These are phyloP conservation scores for Quadroppia sp. DNA, from an alignment of 2,888 invertebrate species.

Conservation along the genomic window DNA sequence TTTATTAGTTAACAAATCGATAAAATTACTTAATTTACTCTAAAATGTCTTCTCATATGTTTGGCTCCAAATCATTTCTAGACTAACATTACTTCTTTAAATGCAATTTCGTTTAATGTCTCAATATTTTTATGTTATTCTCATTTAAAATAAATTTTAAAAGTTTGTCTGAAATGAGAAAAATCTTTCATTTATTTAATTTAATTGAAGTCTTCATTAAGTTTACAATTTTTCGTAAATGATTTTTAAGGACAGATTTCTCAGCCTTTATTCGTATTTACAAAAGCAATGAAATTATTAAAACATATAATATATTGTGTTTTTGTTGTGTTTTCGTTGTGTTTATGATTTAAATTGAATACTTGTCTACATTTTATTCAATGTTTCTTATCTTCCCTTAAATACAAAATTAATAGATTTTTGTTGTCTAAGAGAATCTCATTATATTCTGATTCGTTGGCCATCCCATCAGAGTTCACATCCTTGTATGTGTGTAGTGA, in stretches of 20 bases:
- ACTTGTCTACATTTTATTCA: not conserved
- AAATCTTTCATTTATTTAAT: conserved; percentile 15
- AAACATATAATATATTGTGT: not conserved
- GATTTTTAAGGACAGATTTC: not conserved
- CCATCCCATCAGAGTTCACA: conserved; percentile 20
- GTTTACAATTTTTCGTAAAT: not conserved
- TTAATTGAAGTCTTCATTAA: not conserved
- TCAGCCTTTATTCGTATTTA: not conserved
- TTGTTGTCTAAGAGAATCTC: conserved; percentile 11
- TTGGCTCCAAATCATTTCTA: not conserved
- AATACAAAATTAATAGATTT: conserved; percentile 20
- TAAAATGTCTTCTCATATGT: not conserved
- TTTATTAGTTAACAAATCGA: conserved; percentile 23
- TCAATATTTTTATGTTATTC: not conserved
- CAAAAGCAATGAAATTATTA: not conserved
- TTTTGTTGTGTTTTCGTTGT: not conserved
- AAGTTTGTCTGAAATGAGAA: not conserved
- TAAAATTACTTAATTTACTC: conserved; percentile 21
- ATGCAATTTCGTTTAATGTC: conserved; percentile 10
- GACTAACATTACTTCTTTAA: not conserved
- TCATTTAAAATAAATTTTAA: not conserved
- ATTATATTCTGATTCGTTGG: conserved; percentile 22
- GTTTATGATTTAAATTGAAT: not conserved
- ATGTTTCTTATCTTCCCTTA: not conserved
- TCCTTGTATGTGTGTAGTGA: conserved; percentile 1